Evolutionary conservation across 2,888 invertebrate species (phyloP).

Genomic region (Mantis religiosa): DNA sequence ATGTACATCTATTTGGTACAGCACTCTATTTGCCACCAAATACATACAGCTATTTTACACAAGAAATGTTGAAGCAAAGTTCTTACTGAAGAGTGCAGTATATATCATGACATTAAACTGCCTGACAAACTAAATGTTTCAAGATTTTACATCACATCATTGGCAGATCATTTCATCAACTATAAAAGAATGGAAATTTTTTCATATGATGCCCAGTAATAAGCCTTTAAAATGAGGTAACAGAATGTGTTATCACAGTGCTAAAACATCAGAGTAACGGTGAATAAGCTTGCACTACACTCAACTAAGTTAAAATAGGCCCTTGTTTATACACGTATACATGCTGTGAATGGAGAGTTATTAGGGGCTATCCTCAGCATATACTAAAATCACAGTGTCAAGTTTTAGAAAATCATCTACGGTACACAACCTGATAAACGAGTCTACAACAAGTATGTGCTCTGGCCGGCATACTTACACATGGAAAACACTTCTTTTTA

Average conservation of each 20-base stretch:
- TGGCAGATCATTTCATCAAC: not conserved
- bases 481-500: not conserved
- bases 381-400: not conserved
- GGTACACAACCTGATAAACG: not conserved
- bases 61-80: not conserved
- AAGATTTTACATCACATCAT: not conserved
- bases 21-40: not conserved
- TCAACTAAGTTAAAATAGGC: not conserved
- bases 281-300: not conserved
- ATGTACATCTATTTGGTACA: not conserved
- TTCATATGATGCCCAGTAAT: not conserved
- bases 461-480: not conserved
- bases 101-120: not conserved
- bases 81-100: not conserved
- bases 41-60: not conserved
- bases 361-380: not conserved
- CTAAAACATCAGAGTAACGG: not conserved
- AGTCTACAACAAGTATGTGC: not conserved
- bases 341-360: not conserved
- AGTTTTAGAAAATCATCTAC: not conserved
- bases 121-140: not conserved
- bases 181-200: not conserved
- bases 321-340: not conserved
- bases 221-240: constrained; percentile 6
- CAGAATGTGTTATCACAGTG: constrained; percentile 10